Percentiles rank a stretch among this genome's conserved stretches.
phyloP scores from a whole-genome alignment of 1,140 invertebrate genomes.

The Dufourea novaeangliae region DNA sequence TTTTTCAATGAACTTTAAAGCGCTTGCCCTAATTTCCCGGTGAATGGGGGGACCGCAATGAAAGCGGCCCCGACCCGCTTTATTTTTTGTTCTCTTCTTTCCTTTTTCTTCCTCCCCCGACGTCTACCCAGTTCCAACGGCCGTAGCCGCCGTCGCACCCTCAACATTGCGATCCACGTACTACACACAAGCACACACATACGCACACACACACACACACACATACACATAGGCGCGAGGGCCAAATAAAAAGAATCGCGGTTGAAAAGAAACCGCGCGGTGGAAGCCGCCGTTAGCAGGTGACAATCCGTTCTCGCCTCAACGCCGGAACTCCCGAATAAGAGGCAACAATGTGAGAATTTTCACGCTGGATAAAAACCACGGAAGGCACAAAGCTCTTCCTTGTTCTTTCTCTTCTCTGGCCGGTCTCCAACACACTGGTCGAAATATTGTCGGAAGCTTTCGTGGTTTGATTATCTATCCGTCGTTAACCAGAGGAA shows the following conservation, averaged over 20 bases:
- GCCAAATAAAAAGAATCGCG: constrained; percentile 44
- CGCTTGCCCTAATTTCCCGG: constrained; percentile 64
- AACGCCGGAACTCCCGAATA: constrained; percentile 28
- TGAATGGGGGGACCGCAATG: constrained; percentile 59
- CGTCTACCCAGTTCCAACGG: neutral
- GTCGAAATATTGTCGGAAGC: neutral
- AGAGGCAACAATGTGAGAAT: constrained; percentile 37
- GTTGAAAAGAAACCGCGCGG: constrained; percentile 43
- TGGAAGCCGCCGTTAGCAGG: constrained; percentile 11
- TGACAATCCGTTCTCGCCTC: constrained; percentile 37
- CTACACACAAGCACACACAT: neutral
- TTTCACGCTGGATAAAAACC: constrained; percentile 24
- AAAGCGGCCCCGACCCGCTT: constrained; percentile 63
- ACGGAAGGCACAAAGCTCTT: constrained; percentile 22
- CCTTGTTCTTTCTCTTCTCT: neutral
- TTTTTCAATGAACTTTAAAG: constrained; percentile 67
- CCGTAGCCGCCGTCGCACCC: neutral
- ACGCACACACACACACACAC: neutral
- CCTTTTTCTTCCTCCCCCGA: neutral
- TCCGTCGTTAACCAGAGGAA: neutral
- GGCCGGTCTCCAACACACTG: neutral
- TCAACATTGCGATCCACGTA: constrained; percentile 24
- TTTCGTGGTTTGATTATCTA: neutral
- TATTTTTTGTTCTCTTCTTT: constrained; percentile 40
- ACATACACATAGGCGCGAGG: neutral